phyloP scores from a whole-genome alignment of 2,113 vertebrate species.

The Hippocampus zosterae region DNA sequence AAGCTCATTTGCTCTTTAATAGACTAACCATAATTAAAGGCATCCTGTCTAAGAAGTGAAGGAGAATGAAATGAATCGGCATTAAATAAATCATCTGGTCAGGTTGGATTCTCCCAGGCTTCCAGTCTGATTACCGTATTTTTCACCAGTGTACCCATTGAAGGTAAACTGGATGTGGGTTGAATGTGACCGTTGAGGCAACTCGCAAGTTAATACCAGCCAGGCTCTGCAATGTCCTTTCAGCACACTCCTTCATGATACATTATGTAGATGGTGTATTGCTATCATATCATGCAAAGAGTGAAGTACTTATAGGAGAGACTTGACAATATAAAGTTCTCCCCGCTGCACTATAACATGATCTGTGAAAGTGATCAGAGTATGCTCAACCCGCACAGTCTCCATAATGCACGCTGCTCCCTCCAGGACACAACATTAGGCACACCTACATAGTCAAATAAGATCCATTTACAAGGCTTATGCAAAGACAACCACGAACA shows the following conservation, averaged over 20 bases:
- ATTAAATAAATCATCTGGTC: slow-evolving; percentile 56
- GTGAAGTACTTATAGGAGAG: slow-evolving; percentile 63
- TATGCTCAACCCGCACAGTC: slow-evolving; percentile 59
- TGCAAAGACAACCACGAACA: background rate
- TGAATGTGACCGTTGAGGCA: slow-evolving; percentile 26
- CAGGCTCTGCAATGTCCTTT: slow-evolving; percentile 53
- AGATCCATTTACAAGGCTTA: too few relatives aligned
- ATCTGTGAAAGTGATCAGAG: slow-evolving; percentile 63
- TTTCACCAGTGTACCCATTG: slow-evolving; percentile 29
- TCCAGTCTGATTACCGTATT: slow-evolving; percentile 46
- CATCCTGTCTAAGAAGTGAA: slow-evolving; percentile 56
- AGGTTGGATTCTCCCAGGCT: slow-evolving; percentile 38
- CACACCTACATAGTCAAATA: background rate
- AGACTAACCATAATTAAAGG: slow-evolving; percentile 67
- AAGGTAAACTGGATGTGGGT: slow-evolving; percentile 26
- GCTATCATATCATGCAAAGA: slow-evolving; percentile 55
- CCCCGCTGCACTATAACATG: slow-evolving; percentile 58
- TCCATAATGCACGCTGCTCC: slow-evolving; percentile 49
- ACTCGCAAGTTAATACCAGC: slow-evolving; percentile 49
- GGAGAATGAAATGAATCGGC: slow-evolving; percentile 51
- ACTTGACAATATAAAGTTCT: slow-evolving; percentile 65
- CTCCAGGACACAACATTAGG: background rate
- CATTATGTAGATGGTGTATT: slow-evolving; percentile 47
- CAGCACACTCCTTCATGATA: slow-evolving; percentile 41
- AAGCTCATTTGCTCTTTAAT: slow-evolving; percentile 68